Conservation (phyloP, 2,113 vertebrate species). For the Chloropsis hardwickii region DNA sequence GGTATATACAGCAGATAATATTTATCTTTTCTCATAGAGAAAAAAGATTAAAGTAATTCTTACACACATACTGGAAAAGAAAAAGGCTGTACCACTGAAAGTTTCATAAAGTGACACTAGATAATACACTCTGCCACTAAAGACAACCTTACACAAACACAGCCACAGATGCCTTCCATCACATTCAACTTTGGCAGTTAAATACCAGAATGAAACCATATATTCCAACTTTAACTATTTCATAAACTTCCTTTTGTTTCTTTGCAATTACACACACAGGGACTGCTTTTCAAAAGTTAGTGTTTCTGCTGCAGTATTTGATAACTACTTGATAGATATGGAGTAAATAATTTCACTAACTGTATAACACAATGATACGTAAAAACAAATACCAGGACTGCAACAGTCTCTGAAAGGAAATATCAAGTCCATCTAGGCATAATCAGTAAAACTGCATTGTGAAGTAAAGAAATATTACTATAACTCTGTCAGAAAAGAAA, state of each 20-base stretch:
- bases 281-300: neutral
- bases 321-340: neutral
- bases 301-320: slow-evolving; percentile 19
- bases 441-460: neutral
- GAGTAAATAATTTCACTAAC: neutral
- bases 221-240: slow-evolving; percentile 33
- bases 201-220: slow-evolving; percentile 35
- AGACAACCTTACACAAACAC: slow-evolving; percentile 66
- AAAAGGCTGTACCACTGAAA: slow-evolving; percentile 48
- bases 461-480: neutral
- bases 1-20: slow-evolving; percentile 81
- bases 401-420: neutral
- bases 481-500: neutral
- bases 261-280: neutral
- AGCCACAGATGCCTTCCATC: slow-evolving; percentile 60
- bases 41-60: slow-evolving; percentile 79
- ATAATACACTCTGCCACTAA: slow-evolving; percentile 63
- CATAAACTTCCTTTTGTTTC: slow-evolving; percentile 10
- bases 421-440: neutral
- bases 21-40: slow-evolving; percentile 78
- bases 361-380: neutral
- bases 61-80: slow-evolving; percentile 59
- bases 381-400: neutral
- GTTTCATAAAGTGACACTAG: slow-evolving; percentile 68
- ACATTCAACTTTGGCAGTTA: slow-evolving; percentile 28